Base-by-base conservation (phyloP, 92 coral and sea anemone species). In the Heteractis magnifica region DNA sequence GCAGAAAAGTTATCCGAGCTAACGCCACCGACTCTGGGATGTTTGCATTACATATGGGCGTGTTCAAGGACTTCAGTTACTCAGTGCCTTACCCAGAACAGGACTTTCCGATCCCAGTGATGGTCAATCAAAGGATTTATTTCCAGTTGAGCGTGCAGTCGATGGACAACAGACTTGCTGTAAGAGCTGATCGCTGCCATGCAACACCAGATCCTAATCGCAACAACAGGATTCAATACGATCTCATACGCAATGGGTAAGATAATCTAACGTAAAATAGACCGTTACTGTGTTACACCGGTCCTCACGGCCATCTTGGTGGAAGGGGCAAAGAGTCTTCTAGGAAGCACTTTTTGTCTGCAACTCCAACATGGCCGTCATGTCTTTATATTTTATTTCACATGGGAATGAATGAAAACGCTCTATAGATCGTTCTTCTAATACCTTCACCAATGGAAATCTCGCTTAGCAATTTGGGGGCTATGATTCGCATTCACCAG, bases 191-290 rank as follows among this genome's bases (percentile, higher is more conserved):
- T 49, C 91, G 94, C 2, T 93, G 97, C 75, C 93, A 93, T 81
- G 97, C 97, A 41, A 93, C 97, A 9, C 97, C 97, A 52, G 94
- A 89, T 82, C 84, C 94, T n/a, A 92, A 91, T 81, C 87, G 93
- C 14, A 85, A 91, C 86, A 91, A 92, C 49, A 82, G 87, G 14
- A 11, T 93, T 21, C 91, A 85, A 79, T 93, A 93, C 76, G 87
- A 93, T 82, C 86, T 93, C 77, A 93, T 93, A 51, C 89, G 83
- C 49, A 65, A 89, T 19, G 92, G 97, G 97, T 93, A 71, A 68
- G 94, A 78, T 23, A 41, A 13, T 34, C 44, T 34, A 34, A 34
- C 34, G 34, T 26, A 26, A 34, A 34, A 34, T 34, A 34, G 44
- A 34, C 44, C 44, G 44, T 34, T 34, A 34, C 1, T 34, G 44